Evolutionary conservation across 2,888 invertebrate species (phyloP).

Genomic region (Thereva nobilitata): DNA sequence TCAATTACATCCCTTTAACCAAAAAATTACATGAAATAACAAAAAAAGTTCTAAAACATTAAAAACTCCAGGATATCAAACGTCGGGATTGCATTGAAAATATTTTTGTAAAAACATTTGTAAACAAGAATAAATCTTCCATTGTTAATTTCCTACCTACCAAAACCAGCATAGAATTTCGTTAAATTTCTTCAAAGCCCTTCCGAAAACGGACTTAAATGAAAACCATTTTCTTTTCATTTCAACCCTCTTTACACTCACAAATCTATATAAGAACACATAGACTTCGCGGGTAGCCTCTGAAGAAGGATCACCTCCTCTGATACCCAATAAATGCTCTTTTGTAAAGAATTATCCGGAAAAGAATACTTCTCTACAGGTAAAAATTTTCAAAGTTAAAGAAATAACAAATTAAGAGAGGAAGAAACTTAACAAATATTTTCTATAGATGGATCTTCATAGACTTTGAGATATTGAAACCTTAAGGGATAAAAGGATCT

Average conservation of each 20-base stretch:
- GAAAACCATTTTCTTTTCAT: background rate
- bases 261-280: conserved; percentile 6
- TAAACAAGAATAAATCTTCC: conserved; percentile 22
- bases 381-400: conserved; percentile 1
- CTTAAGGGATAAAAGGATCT: conserved; percentile 34
- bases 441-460: conserved; percentile 18
- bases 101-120: conserved; percentile 32
- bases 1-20: no score
- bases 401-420: conserved; percentile 26
- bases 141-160: conserved; percentile 19
- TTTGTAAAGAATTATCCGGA: conserved; percentile 25
- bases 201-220: background rate
- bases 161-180: background rate
- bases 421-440: conserved; percentile 25
- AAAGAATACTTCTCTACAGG: conserved; percentile 1
- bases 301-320: conserved; percentile 24
- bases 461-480: conserved; percentile 8
- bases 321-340: conserved; percentile 30
- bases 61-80: no score
- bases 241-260: conserved; percentile 7
- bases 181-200: background rate
- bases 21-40: no score
- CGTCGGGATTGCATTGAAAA: conserved; percentile 6
- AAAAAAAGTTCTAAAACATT: no score
- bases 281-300: conserved; percentile 14